Conservation (phyloP, 2,113 vertebrate species). For the Centrocercus urophasianus region DNA sequence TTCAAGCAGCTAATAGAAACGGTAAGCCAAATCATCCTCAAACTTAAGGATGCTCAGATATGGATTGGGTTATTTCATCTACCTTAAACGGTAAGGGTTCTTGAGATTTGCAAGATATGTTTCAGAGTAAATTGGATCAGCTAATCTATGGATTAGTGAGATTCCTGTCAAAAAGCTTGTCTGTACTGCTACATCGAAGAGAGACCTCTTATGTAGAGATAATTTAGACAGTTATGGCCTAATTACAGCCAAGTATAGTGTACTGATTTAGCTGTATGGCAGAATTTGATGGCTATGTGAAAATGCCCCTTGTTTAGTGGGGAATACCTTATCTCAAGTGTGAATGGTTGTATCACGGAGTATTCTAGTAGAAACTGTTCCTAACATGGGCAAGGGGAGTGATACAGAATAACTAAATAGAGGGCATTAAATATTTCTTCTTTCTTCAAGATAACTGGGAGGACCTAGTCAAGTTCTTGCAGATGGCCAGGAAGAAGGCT, state of each 20-base stretch:
- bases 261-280: background rate
- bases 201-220: background rate
- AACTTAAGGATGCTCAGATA: background rate
- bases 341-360: rapidly evolving
- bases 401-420: background rate
- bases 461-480: slow-evolving; percentile 92
- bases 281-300: background rate
- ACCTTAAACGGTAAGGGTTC: background rate
- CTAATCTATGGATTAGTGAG: background rate
- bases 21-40: slow-evolving; percentile 72
- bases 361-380: background rate
- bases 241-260: background rate
- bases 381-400: background rate
- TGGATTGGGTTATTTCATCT: background rate
- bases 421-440: background rate
- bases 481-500: slow-evolving; percentile 92
- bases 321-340: background rate
- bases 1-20: slow-evolving; percentile 88
- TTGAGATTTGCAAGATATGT: background rate
- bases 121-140: background rate
- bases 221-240: background rate
- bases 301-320: background rate
- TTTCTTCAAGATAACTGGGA: slow-evolving; percentile 90
- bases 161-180: background rate
- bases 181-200: background rate